Base-by-base conservation (phyloP, 1,140 invertebrate species). In the Euwallacea fornicatus region DNA sequence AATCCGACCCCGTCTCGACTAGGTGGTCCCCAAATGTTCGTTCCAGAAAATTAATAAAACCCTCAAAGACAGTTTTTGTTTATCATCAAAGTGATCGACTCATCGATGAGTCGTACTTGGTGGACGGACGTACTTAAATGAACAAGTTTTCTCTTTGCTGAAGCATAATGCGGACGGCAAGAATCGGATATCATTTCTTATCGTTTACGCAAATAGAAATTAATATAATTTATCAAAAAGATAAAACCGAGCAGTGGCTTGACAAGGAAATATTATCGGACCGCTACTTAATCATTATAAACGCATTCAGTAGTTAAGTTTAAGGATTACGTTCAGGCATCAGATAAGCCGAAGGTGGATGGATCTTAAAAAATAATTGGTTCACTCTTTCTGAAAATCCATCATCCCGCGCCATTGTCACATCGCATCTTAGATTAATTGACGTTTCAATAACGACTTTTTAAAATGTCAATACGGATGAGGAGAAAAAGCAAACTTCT, bases 381-480 rank as follows among this genome's bases (percentile, higher is more conserved):
- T 71, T 64, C 69, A 71, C 61, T 58, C 61, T 71, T 66, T 72
- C 65, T 59, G 65, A 72, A 73, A 73, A 74, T 74, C 73, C 73
- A 74, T 74, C 73, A 74, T 63, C 62, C 68, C 44, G 69, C 53
- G 58, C 66, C 66, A 71, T 74, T 74, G 73, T 74, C 73, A 74
- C 73, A 74, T 74, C 65, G 69, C 50, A 71, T 72, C 73, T 74
- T 72, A 74, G 69, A 71, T 74, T 69, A 71, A 74, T 74, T 74
- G 73, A 74, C 73, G 70, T 74, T 71, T 74, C 70, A 74, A 74
- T 72, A 74, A 74, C 73, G 69, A 71, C 69, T 74, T 74, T 72
- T 74, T 74, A 66, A 72, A 74, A 74, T 71, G 73, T 74, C 73
- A 72, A 74, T 74, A 58, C 33, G 63, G 73, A 72, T 63, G 73